Percentiles rank a stretch among this genome's conserved stretches.
phyloP scores from a whole-genome alignment of 1,140 invertebrate genomes.

The Dufourea novaeangliae region DNA sequence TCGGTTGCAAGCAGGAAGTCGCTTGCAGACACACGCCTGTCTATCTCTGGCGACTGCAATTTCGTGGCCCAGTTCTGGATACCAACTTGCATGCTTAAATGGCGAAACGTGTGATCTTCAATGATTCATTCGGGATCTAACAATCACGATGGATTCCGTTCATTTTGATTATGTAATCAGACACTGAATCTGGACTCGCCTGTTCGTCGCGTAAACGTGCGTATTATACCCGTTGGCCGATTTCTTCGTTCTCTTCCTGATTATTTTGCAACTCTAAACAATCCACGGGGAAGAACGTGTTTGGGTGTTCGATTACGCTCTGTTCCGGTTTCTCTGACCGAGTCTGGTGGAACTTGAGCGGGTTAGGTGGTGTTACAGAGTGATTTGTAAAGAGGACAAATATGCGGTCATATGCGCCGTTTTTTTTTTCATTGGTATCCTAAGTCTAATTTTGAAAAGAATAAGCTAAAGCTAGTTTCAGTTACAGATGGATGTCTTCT shows the following conservation, averaged over 20 bases:
- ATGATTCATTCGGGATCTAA: slow-evolving; percentile 47
- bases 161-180: slow-evolving; percentile 55
- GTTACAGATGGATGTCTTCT: too few relatives aligned
- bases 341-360: too few relatives aligned
- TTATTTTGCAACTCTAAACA: slow-evolving; percentile 31
- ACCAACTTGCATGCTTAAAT: too few relatives aligned
- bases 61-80: slow-evolving; percentile 38
- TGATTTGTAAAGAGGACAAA: too few relatives aligned
- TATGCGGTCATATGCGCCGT: too few relatives aligned
- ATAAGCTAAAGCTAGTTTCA: too few relatives aligned
- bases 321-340: slow-evolving; percentile 12
- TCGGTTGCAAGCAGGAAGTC: slow-evolving; percentile 20
- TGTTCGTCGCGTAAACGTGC: slow-evolving; percentile 19
- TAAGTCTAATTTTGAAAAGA: too few relatives aligned
- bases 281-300: slow-evolving; percentile 14
- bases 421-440: too few relatives aligned
- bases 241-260: neutral
- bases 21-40: slow-evolving; percentile 2
- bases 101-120: slow-evolving; percentile 10
- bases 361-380: too few relatives aligned
- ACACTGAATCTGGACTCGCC: slow-evolving; percentile 40
- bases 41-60: neutral
- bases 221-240: slow-evolving; percentile 17
- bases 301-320: slow-evolving; percentile 20
- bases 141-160: slow-evolving; percentile 15